Percentiles rank a stretch among this genome's conserved stretches.
phyloP scores from a whole-genome alignment of 2,113 vertebrate species.

The Aegotheles bennettii region DNA sequence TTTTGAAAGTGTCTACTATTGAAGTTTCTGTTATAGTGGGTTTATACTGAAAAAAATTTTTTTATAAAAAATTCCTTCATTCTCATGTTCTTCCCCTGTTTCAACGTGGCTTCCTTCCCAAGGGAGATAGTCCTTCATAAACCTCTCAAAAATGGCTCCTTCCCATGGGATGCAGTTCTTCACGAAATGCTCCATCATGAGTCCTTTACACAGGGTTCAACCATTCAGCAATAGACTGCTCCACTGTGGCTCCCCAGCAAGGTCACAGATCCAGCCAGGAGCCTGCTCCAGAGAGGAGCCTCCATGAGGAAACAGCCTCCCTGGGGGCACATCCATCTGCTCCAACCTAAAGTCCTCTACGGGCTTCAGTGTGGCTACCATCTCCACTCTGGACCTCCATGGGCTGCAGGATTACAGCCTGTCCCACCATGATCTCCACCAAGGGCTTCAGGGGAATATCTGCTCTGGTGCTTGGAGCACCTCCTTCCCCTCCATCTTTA shows the following conservation, averaged over 20 bases:
- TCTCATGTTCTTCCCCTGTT: background rate
- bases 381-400: fast-evolving
- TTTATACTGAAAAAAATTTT: background rate
- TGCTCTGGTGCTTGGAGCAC: background rate
- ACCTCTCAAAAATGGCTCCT: background rate
- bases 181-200: background rate
- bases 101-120: background rate
- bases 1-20: background rate
- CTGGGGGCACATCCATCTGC: background rate
- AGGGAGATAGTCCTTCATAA: background rate
- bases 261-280: too few species aligned
- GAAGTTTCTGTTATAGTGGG: background rate
- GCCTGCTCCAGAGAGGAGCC: too few species aligned
- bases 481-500: background rate
- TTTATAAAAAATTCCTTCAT: background rate
- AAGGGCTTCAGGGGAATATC: background rate
- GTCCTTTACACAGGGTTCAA: background rate
- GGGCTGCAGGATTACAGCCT: background rate
- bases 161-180: background rate
- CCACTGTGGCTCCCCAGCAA: too few species aligned
- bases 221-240: background rate
- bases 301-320: background rate
- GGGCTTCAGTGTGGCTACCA: background rate
- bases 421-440: background rate
- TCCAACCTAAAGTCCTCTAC: fast-evolving